Base-by-base conservation (phyloP, 2,888 invertebrate species). In the Stenchaetothrips biformis region DNA sequence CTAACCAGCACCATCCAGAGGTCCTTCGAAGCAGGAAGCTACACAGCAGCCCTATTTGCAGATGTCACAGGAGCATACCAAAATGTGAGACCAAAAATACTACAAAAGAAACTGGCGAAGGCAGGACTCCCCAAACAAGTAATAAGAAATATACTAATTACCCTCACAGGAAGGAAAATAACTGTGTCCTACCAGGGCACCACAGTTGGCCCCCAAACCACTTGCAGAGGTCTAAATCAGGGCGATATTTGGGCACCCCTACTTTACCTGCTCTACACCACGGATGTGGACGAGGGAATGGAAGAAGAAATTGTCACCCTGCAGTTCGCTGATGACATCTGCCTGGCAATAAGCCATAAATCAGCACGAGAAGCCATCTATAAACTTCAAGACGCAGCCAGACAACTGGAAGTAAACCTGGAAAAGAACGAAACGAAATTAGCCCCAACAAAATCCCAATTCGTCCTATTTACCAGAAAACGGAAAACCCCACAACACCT, bases 251-350 rank as follows among this genome's bases (percentile, higher is more conserved):
- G 78, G 18, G 59, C 59, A 25, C 81, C 81, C 21, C 47, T 81
- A 9, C 79, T 81, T 7, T 81, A 77, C 79, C 53, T 16, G 1
- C 47, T 81, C 1, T 81, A 81, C 48, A 62, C 77, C 1, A 47
- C 67, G 11, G 8, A 37, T 7, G 16, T 80, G 48, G 49, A 77
- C 18, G 21, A 74, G n/a, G 48, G 27, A 18, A 25, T 49, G 7
- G 74, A 48, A 1, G 27, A 9, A 13, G 74, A 67, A 16, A 49
- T 80, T 7, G 16, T n/a, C 25, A 81, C 81, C 21, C 25, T 81
- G 13, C 81, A 81, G 47, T 81, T 62, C 78, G 81, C 81, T 0
- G 81, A 81, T 48, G n/a, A n/a, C n/a, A n/a, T n/a, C n/a, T n/a
- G n/a, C n/a, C n/a, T n/a, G n/a, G n/a, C n/a, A n/a, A n/a, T 81